These are phyloP conservation scores for Dendrophyllia cribrosa DNA, from an alignment of 64 coral and sea anemone species.

Conservation along the genomic window DNA sequence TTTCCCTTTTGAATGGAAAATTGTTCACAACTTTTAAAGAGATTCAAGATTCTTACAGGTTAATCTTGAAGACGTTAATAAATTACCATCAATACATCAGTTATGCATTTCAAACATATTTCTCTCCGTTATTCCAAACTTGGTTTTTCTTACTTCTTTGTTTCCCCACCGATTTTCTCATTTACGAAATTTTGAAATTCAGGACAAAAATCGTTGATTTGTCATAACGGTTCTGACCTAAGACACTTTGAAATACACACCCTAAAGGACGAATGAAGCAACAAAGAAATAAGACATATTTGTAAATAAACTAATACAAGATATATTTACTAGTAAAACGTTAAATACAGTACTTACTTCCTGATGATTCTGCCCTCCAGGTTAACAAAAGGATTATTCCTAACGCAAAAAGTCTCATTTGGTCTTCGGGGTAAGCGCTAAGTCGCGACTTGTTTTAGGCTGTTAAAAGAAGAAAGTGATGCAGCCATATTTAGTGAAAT, in stretches of 20 bases:
- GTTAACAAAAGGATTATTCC: conserved; percentile 28
- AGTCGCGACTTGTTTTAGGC: background rate
- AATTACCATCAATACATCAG: conserved; percentile 5
- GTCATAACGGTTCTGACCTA: no score
- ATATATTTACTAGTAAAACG: background rate
- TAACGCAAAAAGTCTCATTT: conserved; percentile 40
- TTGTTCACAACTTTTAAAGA: background rate
- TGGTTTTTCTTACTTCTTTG: background rate
- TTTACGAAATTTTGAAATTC: background rate
- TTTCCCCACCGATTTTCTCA: background rate
- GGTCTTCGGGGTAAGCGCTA: conserved; percentile 1
- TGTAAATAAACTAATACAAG: background rate
- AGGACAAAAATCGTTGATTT: no score
- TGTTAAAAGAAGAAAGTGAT: background rate
- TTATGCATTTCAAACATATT: conserved; percentile 48
- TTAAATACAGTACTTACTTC: conserved; percentile 21
- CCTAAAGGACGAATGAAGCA: no score
- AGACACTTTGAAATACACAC: no score
- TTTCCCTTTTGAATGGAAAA: background rate
- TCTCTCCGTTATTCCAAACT: background rate
- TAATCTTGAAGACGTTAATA: background rate
- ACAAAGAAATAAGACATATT: background rate
- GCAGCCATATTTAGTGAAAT: background rate
- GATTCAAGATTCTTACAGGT: background rate
- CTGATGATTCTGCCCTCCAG: conserved; percentile 19